These are phyloP conservation scores for Odocoileus hemionus DNA, from an alignment of 2,113 vertebrate genomes.

Conservation along the genomic window DNA sequence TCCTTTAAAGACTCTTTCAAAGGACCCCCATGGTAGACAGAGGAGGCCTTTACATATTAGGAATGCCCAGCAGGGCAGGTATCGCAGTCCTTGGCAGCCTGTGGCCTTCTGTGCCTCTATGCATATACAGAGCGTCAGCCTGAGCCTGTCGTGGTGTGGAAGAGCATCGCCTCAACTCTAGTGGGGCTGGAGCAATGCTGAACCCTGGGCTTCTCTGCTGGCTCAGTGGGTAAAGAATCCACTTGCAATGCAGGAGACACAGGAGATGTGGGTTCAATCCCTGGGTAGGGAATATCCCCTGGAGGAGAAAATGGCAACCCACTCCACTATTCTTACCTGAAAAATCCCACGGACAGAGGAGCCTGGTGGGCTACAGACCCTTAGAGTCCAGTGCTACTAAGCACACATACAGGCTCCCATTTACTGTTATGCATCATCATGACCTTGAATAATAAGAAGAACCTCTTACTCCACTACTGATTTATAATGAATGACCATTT, in stretches of 20 bases:
- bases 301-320: not conserved
- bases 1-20: not conserved
- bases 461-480: not conserved
- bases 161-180: not conserved
- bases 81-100: not conserved
- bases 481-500: slow-evolving; percentile 20
- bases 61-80: not conserved
- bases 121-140: not conserved
- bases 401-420: not conserved
- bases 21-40: not conserved
- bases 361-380: not conserved
- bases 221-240: not conserved
- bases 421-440: not conserved
- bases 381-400: not conserved
- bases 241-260: not conserved
- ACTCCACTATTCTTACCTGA: not conserved
- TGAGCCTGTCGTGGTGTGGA: not conserved
- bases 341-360: not conserved
- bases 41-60: not conserved
- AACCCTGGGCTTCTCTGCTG: not conserved
- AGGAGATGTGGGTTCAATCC: not conserved
- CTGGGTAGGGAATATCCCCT: not conserved
- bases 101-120: not conserved
- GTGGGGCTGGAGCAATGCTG: not conserved
- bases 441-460: not conserved